Conservation (phyloP, 2,113 vertebrate genomes). For the Lagopus muta region DNA sequence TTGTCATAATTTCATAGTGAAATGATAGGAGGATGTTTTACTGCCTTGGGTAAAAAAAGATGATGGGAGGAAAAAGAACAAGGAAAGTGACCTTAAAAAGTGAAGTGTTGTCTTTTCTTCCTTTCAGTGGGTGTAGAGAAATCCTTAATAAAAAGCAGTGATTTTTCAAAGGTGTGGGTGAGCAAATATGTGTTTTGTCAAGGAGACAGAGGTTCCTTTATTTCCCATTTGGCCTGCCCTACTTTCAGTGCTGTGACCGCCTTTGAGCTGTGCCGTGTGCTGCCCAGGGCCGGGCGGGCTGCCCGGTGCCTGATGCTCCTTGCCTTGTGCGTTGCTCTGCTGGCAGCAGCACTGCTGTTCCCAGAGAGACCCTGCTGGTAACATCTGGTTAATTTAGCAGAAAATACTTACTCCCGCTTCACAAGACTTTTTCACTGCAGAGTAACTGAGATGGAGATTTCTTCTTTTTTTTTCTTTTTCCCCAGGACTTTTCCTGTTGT, state of each 20-base stretch:
- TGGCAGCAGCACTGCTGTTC: background rate
- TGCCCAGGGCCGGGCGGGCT: fast-evolving
- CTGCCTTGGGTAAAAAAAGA: background rate
- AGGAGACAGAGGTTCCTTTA: background rate
- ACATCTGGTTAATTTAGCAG: background rate
- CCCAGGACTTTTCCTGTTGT: background rate
- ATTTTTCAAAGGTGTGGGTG: background rate
- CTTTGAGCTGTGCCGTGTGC: background rate
- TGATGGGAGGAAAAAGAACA: background rate
- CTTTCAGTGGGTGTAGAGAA: background rate
- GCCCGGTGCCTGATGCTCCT: background rate
- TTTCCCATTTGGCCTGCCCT: background rate
- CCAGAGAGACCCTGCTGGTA: background rate
- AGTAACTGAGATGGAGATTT: background rate
- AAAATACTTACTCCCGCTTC: background rate
- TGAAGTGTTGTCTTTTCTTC: background rate
- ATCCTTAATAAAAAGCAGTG: background rate
- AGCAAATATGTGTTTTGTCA: background rate
- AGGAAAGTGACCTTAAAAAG: background rate
- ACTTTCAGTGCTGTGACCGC: background rate
- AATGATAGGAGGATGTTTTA: background rate
- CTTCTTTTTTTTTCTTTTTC: background rate
- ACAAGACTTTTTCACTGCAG: background rate
- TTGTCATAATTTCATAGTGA: background rate
- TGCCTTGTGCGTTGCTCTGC: background rate